Evolutionary conservation across 1,140 invertebrate genomes (phyloP).

Genomic region (Lepidurus arcticus): DNA sequence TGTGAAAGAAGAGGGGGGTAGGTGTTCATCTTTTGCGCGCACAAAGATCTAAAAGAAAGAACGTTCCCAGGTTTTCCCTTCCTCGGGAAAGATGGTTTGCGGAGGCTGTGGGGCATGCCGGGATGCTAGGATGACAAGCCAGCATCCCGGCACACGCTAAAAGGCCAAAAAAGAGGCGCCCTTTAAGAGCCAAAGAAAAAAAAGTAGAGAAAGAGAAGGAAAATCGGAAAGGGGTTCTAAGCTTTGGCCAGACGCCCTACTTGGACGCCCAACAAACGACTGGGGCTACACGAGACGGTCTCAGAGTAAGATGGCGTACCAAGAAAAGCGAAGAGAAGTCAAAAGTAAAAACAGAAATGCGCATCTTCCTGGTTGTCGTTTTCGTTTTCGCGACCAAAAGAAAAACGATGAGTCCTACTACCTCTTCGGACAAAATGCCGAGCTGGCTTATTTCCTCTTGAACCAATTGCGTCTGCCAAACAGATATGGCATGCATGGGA

Average conservation of each 20-base stretch:
- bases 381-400: background rate
- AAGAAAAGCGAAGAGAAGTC: background rate
- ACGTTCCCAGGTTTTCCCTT: no score
- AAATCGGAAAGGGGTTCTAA: background rate
- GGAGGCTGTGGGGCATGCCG: no score
- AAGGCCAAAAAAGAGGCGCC: background rate
- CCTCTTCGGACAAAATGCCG: no score
- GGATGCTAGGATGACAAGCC: no score
- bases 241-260: conserved; percentile 13
- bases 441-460: no score
- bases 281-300: background rate
- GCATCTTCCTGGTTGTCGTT: background rate
- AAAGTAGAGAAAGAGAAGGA: background rate
- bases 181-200: background rate
- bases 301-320: background rate
- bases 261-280: background rate
- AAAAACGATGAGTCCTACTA: background rate
- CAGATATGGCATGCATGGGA: no score
- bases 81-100: no score
- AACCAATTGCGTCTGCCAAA: no score
- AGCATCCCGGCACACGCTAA: background rate
- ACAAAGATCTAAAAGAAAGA: no score
- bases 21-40: no score
- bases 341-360: background rate
- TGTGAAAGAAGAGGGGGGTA: no score